Conservation (phyloP, 1,140 invertebrate genomes). For the Drosophila lini region DNA sequence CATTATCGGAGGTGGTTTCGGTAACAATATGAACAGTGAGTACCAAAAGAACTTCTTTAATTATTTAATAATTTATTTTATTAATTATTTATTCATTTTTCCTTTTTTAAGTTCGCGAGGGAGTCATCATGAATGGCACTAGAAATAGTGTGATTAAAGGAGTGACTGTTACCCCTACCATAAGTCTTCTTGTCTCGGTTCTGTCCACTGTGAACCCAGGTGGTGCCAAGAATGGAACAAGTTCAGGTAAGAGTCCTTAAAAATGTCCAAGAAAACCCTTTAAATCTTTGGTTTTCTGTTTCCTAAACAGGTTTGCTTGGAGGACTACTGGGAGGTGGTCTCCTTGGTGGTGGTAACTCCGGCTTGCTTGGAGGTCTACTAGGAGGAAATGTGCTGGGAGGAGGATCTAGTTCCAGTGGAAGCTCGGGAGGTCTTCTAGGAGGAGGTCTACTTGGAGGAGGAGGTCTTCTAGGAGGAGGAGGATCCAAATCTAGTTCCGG, state of each 20-base stretch:
- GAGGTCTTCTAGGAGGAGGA: background rate
- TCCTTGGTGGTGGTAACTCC: background rate
- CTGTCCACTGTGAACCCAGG: slow-evolving; percentile 6
- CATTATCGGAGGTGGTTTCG: background rate
- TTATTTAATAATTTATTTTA: background rate
- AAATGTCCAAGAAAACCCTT: no score
- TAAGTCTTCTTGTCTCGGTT: background rate
- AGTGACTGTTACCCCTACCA: background rate
- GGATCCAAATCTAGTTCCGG: background rate
- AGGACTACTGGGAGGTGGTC: background rate
- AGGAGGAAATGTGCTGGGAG: background rate
- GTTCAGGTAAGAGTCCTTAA: background rate
- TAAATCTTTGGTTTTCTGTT: background rate
- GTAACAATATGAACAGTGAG: slow-evolving; percentile 12
- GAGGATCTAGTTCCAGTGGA: background rate
- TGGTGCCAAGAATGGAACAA: background rate
- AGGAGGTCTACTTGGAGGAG: background rate
- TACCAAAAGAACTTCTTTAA: background rate
- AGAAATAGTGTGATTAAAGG: background rate
- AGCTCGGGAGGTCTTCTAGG: background rate
- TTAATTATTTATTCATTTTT: background rate
- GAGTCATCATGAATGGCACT: slow-evolving; percentile 7
- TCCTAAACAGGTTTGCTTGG: background rate
- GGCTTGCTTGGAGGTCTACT: slow-evolving; percentile 1
- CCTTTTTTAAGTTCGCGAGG: background rate